Percentiles rank a stretch among this genome's conserved stretches.
Evolutionary conservation across 2,888 invertebrate genomes (phyloP).

Genomic region (Muschampia plurimacula): DNA sequence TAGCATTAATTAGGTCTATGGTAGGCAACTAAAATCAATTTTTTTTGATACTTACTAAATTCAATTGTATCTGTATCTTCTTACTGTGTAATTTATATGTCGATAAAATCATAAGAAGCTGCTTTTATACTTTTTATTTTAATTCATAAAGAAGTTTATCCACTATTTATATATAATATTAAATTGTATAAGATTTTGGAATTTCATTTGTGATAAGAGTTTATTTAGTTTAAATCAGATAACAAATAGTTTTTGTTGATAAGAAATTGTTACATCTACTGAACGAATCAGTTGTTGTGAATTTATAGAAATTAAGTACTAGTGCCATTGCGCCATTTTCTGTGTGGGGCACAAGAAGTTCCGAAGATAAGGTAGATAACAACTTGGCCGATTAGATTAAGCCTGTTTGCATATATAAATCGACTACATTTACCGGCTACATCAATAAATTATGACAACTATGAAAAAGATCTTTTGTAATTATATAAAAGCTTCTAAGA

Average conservation of each 20-base stretch:
- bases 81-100: neutral
- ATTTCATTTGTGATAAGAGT: neutral
- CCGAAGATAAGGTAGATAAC: constrained; percentile 44
- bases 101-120: neutral
- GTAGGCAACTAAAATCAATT: too few species aligned
- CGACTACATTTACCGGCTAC: neutral
- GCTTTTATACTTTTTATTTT: neutral
- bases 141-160: neutral
- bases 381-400: constrained; percentile 47
- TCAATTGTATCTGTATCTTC: neutral
- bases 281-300: constrained; percentile 8
- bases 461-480: too few species aligned
- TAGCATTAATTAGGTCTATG: too few species aligned
- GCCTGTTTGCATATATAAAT: constrained; percentile 42
- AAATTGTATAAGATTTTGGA: neutral
- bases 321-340: constrained; percentile 19
- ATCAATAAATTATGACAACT: neutral
- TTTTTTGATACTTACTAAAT: too few species aligned
- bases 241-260: constrained; percentile 5
- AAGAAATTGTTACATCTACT: constrained; percentile 14
- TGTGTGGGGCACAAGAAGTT: constrained; percentile 26
- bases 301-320: constrained; percentile 15
- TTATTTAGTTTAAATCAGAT: neutral
- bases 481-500: neutral
- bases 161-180: neutral